These are phyloP conservation scores for Callospermophilus lateralis DNA, from an alignment of 2,113 vertebrate species.

Conservation along the genomic window DNA sequence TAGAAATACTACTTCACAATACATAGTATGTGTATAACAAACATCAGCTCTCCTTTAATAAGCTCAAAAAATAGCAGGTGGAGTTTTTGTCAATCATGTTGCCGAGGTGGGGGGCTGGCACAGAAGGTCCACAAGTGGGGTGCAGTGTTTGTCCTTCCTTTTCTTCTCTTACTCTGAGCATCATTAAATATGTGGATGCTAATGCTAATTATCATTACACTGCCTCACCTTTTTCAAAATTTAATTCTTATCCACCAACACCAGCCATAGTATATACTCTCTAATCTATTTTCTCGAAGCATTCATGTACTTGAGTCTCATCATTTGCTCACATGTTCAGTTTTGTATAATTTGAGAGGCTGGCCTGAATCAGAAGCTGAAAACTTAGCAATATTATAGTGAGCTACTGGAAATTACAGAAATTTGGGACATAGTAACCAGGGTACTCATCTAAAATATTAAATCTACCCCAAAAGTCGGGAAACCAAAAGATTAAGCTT, in stretches of 20 bases:
- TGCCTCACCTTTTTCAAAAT: neutral
- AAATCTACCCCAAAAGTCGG: constrained; percentile 1
- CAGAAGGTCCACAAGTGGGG: neutral
- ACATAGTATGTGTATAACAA: neutral
- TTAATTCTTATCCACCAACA: constrained; percentile 12
- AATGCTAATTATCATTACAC: neutral
- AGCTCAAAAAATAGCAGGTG: neutral
- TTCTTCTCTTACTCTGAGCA: neutral
- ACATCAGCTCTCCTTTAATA: constrained; percentile 18
- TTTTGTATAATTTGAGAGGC: constrained; percentile 43
- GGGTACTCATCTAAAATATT: constrained; percentile 29
- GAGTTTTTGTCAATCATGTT: neutral
- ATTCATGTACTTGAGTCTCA: neutral
- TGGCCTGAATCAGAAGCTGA: neutral
- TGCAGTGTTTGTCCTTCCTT: neutral
- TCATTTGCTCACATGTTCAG: neutral
- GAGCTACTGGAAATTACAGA: constrained; percentile 9
- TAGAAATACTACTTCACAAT: constrained; percentile 2
- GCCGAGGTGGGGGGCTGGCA: neutral
- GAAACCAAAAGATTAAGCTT: neutral
- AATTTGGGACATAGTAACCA: neutral
- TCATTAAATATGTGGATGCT: neutral
- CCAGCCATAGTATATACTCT: neutral
- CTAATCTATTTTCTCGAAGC: neutral
- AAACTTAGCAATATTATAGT: neutral